Evolutionary conservation across 2,797 vertebrate species (phyloP).

Genomic region (Corythornis leucogaster): DNA sequence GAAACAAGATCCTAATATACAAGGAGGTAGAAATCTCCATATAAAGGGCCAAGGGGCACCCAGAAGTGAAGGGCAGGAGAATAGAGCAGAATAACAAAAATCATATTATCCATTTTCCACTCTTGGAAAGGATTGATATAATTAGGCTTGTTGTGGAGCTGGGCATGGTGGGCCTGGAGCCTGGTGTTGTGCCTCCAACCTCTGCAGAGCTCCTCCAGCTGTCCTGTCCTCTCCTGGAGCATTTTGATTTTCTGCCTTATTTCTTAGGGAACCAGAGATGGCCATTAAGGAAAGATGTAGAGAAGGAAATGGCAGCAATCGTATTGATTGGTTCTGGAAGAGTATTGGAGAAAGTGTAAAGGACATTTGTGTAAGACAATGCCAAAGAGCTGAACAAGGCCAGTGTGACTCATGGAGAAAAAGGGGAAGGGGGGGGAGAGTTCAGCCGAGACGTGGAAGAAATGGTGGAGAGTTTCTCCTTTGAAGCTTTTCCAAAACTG

Average conservation of each 20-base stretch:
- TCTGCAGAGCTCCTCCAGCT: background rate
- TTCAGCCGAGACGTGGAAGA: background rate
- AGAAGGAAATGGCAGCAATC: background rate
- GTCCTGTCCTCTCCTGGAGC: background rate
- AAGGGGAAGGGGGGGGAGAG: background rate
- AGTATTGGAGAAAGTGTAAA: slow-evolving; percentile 9
- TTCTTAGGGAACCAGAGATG: background rate
- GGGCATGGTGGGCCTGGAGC: background rate
- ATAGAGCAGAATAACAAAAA: background rate
- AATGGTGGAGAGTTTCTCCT: background rate
- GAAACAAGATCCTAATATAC: background rate
- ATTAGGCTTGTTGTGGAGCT: background rate
- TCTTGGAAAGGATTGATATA: background rate
- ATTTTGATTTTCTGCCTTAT: background rate
- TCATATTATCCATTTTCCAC: background rate
- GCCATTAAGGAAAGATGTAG: background rate
- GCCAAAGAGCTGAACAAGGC: slow-evolving; percentile 10
- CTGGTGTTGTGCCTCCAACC: background rate
- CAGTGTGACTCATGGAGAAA: slow-evolving; percentile 12
- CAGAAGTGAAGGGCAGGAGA: background rate
- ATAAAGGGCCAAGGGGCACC: background rate
- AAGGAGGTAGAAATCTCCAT: background rate
- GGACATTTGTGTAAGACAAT: slow-evolving; percentile 49
- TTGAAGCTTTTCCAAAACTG: slow-evolving; percentile 43
- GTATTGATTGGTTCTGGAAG: slow-evolving; percentile 23